These are phyloP conservation scores for Hypanus sabinus DNA, from an alignment of 2,113 vertebrate species.

Conservation along the genomic window DNA sequence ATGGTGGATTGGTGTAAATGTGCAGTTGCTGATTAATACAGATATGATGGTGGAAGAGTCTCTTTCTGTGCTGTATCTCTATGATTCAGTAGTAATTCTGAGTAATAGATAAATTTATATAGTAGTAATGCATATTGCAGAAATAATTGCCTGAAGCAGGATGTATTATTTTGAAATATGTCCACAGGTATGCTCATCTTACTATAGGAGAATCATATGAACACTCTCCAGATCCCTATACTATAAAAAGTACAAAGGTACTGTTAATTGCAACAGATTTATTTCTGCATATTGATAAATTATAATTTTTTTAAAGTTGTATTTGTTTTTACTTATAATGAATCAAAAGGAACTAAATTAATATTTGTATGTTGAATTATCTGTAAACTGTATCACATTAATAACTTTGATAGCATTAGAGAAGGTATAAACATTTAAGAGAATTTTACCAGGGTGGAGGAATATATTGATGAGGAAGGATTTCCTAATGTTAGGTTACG, in stretches of 20 bases:
- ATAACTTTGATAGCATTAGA: too few species aligned
- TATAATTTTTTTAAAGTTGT: background rate
- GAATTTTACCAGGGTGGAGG: too few species aligned
- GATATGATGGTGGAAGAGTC: too few species aligned
- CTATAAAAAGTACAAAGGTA: slow-evolving; percentile 9
- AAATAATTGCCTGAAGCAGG: background rate
- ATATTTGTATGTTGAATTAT: background rate
- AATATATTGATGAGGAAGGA: too few species aligned
- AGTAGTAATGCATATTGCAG: background rate
- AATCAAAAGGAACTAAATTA: background rate
- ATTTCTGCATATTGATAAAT: background rate
- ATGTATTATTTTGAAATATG: slow-evolving; percentile 37
- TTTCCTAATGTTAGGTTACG: too few species aligned
- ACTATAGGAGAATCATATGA: slow-evolving; percentile 63
- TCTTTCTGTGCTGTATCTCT: too few species aligned
- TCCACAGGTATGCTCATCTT: slow-evolving; percentile 67
- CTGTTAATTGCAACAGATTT: background rate
- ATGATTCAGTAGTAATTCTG: background rate
- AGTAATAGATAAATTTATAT: background rate
- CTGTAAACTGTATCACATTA: background rate
- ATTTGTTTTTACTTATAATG: background rate
- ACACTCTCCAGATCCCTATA: slow-evolving; percentile 63
- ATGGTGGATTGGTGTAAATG: too few species aligned
- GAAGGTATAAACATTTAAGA: too few species aligned
- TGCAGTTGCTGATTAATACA: too few species aligned